Percentiles rank a stretch among this genome's conserved stretches.
phyloP scores from a whole-genome alignment of 2,797 vertebrate species.

The Sebastes steindachneri region DNA sequence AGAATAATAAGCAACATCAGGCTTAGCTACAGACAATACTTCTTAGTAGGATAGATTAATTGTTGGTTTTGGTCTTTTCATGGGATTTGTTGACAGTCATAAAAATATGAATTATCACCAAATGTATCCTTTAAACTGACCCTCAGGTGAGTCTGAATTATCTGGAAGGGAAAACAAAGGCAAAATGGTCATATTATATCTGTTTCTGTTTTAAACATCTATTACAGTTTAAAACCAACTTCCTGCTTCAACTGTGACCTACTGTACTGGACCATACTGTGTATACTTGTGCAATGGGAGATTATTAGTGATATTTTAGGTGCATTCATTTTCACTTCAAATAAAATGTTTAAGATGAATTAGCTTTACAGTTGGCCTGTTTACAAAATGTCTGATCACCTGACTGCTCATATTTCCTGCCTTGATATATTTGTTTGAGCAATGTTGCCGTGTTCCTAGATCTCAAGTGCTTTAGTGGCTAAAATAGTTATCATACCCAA shows the following conservation, averaged over 20 bases:
- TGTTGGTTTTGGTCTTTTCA: neutral
- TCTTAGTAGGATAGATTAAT: neutral
- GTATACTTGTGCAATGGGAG: neutral
- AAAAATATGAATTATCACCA: neutral
- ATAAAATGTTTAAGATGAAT: neutral
- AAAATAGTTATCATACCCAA: neutral
- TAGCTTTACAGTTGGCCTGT: neutral
- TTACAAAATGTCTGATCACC: neutral
- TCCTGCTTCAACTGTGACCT: neutral
- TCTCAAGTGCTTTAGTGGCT: neutral
- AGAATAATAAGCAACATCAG: too few species aligned
- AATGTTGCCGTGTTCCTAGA: neutral
- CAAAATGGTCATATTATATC: neutral
- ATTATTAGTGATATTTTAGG: neutral
- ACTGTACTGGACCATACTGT: neutral
- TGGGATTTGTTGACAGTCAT: neutral
- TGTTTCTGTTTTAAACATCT: neutral
- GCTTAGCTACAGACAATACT: too few species aligned
- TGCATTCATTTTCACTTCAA: neutral
- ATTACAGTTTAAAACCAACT: neutral
- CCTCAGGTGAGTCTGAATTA: neutral
- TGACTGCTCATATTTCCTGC: neutral
- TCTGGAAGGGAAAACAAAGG: neutral
- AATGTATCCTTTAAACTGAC: neutral
- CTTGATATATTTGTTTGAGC: neutral